These are phyloP conservation scores for Rhabdornis inornatus DNA, from an alignment of 2,113 vertebrate species.

Conservation along the genomic window DNA sequence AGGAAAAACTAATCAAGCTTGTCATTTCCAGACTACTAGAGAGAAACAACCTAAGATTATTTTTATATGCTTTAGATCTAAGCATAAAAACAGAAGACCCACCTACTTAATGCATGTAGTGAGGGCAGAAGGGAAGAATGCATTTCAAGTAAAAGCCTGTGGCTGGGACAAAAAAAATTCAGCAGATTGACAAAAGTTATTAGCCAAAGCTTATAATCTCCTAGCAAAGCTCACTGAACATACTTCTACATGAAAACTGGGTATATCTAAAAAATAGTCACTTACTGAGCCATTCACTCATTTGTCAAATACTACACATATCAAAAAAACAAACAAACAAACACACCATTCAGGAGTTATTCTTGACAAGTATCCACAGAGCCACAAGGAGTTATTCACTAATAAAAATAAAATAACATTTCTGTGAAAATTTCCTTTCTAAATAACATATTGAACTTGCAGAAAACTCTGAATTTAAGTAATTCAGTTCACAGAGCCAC, in stretches of 20 bases:
- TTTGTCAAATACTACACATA: not conserved
- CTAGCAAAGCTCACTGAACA: not conserved
- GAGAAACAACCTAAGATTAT: not conserved
- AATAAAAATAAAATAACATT: not conserved
- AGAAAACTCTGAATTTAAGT: not conserved
- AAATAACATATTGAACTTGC: not conserved
- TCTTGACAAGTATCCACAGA: not conserved
- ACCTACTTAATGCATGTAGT: not conserved
- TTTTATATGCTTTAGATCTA: not conserved
- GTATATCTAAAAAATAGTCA: not conserved
- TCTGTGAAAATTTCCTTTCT: not conserved
- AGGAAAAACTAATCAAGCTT: not conserved
- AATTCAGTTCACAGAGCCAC: not conserved
- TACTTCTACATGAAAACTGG: not conserved
- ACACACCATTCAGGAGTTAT: not conserved
- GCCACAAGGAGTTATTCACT: not conserved
- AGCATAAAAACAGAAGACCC: not conserved
- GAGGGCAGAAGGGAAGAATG: not conserved
- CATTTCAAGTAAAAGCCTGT: not conserved
- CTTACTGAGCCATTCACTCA: not conserved
- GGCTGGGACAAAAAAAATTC: not conserved
- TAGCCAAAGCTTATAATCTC: not conserved
- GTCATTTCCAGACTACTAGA: not conserved
- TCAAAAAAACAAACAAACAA: not conserved
- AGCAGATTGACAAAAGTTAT: not conserved